Conservation (phyloP, 2,797 vertebrate genomes). For the Thamnophis elegans region DNA sequence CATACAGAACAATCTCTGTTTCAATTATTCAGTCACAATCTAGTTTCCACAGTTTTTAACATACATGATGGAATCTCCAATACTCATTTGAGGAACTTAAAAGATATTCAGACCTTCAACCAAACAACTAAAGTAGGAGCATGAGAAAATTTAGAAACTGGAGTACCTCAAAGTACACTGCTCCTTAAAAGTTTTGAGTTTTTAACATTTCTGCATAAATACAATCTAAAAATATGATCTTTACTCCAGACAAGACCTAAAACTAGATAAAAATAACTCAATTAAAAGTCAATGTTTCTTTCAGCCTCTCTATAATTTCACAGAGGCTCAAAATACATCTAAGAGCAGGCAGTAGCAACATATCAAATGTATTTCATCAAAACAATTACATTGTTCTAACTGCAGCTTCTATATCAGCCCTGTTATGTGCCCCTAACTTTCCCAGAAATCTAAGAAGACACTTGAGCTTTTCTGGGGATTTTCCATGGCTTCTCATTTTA, state of each 20-base stretch:
- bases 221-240: background rate
- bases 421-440: background rate
- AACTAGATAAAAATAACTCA: background rate
- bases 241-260: background rate
- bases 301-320: background rate
- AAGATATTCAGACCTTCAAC: slow-evolving; percentile 37
- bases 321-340: background rate
- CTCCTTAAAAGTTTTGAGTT: background rate
- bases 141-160: slow-evolving; percentile 63
- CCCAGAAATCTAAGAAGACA: background rate
- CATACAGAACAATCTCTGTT: background rate
- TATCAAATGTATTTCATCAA: background rate
- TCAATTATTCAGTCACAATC: background rate
- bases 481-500: background rate
- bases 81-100: slow-evolving; percentile 31
- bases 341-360: background rate
- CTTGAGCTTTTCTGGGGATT: background rate
- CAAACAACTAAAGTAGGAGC: slow-evolving; percentile 45
- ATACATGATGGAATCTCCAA: slow-evolving; percentile 27
- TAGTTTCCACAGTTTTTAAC: background rate
- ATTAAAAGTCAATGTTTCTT: background rate
- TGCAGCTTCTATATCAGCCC: background rate
- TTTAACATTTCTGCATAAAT: background rate
- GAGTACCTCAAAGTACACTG: slow-evolving; percentile 32
- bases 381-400: background rate